Percentiles rank a stretch among this genome's conserved stretches.
phyloP scores from a whole-genome alignment of 92 coral and sea anemone species.

The Umimayanthus kanabou region DNA sequence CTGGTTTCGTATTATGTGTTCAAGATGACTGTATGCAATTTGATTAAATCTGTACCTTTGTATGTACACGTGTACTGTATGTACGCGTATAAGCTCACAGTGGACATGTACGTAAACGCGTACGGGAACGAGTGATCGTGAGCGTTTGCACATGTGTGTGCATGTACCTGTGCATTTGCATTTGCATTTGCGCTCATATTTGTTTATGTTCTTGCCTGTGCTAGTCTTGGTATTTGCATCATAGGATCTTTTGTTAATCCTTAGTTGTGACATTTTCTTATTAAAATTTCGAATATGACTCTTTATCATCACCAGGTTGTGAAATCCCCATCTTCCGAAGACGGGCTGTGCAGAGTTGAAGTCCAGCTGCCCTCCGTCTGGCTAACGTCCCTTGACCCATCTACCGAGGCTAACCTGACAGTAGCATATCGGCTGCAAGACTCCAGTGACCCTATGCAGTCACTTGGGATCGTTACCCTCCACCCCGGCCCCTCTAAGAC shows the following conservation, averaged over 20 bases:
- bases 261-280: too few species aligned
- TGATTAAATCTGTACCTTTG: too few species aligned
- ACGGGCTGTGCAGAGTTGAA: constrained; percentile 45
- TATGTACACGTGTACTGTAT: too few species aligned
- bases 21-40: too few species aligned
- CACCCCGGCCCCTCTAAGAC: constrained; percentile 44
- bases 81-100: too few species aligned
- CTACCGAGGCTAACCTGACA: constrained; percentile 38
- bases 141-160: not conserved
- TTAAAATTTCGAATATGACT: not conserved
- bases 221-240: not conserved
- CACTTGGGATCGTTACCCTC: constrained; percentile 47
- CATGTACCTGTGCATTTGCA: not conserved
- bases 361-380: constrained; percentile 51
- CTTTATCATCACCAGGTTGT: not conserved
- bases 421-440: constrained; percentile 48
- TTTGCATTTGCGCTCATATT: not conserved
- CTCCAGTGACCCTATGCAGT: constrained; percentile 32
- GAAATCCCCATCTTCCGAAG: constrained; percentile 29
- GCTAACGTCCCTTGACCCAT: constrained; percentile 40
- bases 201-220: not conserved
- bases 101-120: too few species aligned
- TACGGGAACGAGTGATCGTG: not conserved
- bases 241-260: too few species aligned
- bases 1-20: too few species aligned